Evolutionary conservation across 2,888 invertebrate species (phyloP).

Genomic region (Lissonota sp.): DNA sequence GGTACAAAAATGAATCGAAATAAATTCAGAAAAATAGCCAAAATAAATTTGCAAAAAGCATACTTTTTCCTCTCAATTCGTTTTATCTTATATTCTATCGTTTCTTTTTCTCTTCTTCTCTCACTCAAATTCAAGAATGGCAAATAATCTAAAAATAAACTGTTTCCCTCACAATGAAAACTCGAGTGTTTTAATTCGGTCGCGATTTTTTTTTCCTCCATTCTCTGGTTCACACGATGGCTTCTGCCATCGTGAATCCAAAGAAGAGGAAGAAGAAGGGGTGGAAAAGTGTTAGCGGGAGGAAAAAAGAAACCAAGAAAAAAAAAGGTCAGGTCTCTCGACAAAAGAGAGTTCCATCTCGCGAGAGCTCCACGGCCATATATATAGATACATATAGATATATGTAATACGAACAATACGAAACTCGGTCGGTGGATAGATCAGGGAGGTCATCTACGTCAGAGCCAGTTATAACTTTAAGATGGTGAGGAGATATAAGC

Average conservation of each 20-base stretch:
- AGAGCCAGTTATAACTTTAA: slow-evolving; percentile 74
- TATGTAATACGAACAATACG: slow-evolving; percentile 61
- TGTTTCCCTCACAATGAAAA: slow-evolving; percentile 24
- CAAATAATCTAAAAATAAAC: slow-evolving; percentile 10
- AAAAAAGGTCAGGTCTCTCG: slow-evolving; percentile 63
- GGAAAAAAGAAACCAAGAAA: not conserved
- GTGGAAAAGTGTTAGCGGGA: slow-evolving; percentile 33
- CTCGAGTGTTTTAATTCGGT: slow-evolving; percentile 51
- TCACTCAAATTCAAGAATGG: not conserved
- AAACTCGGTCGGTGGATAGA: slow-evolving; percentile 63
- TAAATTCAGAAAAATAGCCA: too few relatives aligned
- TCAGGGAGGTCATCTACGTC: slow-evolving; percentile 76
- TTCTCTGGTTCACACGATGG: not conserved
- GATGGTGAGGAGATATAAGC: slow-evolving; percentile 71
- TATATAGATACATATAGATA: slow-evolving; percentile 1
- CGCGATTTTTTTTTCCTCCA: slow-evolving; percentile 18
- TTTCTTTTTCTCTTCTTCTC: slow-evolving; percentile 3
- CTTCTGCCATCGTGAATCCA: not conserved
- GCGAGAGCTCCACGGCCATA: not conserved
- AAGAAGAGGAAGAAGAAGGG: slow-evolving; percentile 23
- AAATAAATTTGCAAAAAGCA: too few relatives aligned
- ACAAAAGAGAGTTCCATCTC: slow-evolving; percentile 59
- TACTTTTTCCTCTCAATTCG: too few relatives aligned
- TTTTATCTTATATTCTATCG: not conserved
- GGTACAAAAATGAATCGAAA: too few relatives aligned